Base-by-base conservation (phyloP, 2,888 invertebrate genomes). In the Melanotus villosus region DNA sequence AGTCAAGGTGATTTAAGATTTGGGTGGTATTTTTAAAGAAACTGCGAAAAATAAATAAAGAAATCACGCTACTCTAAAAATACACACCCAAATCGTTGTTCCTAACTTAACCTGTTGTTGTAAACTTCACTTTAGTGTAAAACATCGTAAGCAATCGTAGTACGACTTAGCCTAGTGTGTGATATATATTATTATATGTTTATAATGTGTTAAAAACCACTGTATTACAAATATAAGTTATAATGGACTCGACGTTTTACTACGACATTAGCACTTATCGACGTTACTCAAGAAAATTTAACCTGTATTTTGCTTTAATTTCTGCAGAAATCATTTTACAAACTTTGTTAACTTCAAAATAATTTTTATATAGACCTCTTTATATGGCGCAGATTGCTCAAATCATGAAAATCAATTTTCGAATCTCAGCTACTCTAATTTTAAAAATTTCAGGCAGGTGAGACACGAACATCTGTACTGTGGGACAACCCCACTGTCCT, bases 151-250 rank as follows among this genome's bases (percentile, higher is more conserved):
- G 70, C 70, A 70, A 70, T 70, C 65, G 82, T 84, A 82, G 81
- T 79, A 81, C 80, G 80, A 83, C 81, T 82, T 82, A 80, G 79
- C 78, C 47, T 81, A 81, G 80, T 81, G 78, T 78, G 82, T 82
- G 81, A 81, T 81, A 82, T 78, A 76, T 73, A 56, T 74, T 65
- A 70, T 70, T 74, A 69, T 60, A 47, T 70, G 70, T 70, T 70
- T 66, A 60, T 43, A 63, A 63, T 68, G 58, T 64, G 68, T 68
- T 68, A 68, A 30, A 60, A 56, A 54, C 34, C 52, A 68, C 58
- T 63, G 56, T 63, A 47, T 69, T 65, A 57, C 41, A 57, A 60
- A 56, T 50, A 68, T 62, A 65, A 60, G 64, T 68, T 68, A 63
- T 38, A 10, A 54, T n/a, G 65, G 38, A 63, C 36, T 38, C 9